These are phyloP conservation scores for Podarcis cretensis DNA, from an alignment of 2,113 vertebrate species.

Conservation along the genomic window DNA sequence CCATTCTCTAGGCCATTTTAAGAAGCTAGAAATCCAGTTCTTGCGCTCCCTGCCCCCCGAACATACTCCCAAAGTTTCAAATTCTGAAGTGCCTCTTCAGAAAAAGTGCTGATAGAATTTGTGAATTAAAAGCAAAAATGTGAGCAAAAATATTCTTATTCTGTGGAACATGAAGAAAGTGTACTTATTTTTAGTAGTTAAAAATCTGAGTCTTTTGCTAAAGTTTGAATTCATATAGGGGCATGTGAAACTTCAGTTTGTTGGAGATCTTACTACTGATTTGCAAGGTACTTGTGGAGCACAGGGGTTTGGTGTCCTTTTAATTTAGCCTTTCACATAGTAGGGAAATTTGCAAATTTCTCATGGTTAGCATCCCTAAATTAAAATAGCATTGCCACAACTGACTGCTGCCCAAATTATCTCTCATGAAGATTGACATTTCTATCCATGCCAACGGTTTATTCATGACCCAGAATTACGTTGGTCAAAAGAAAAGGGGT, in stretches of 20 bases:
- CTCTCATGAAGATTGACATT: background rate
- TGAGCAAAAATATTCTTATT: background rate
- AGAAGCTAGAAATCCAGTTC: background rate
- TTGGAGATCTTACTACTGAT: conserved; percentile 12
- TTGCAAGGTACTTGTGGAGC: background rate
- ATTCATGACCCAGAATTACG: background rate
- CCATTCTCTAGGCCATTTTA: background rate
- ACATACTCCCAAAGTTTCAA: background rate
- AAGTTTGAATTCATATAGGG: conserved; percentile 30
- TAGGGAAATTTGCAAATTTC: background rate
- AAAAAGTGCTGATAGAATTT: background rate
- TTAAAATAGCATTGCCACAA: background rate
- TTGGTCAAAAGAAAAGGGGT: background rate
- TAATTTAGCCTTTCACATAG: background rate
- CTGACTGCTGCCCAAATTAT: background rate
- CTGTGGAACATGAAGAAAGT: background rate
- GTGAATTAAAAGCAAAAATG: background rate
- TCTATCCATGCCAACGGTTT: background rate
- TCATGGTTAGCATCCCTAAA: background rate
- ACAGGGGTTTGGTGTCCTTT: background rate
- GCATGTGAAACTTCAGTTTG: conserved; percentile 32
- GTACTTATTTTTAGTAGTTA: conserved; percentile 15
- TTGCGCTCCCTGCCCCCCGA: background rate
- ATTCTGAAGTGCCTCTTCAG: background rate
- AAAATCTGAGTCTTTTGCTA: conserved; percentile 25